phyloP scores from a whole-genome alignment of 2,888 invertebrate species.

The Tipula unca region DNA sequence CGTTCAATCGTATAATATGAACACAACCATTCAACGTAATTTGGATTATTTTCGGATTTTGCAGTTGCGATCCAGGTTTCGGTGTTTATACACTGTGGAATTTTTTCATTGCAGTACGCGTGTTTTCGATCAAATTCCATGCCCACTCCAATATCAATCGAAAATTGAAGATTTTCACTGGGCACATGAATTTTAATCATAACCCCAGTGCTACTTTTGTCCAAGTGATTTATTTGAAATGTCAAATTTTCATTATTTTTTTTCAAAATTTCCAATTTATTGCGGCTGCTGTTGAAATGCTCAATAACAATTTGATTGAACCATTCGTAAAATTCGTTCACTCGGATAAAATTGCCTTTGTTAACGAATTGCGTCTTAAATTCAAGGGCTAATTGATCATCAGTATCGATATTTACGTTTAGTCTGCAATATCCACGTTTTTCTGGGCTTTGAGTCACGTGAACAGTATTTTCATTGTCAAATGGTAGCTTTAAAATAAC shows the following conservation, averaged over 20 bases:
- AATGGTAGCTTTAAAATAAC: not conserved
- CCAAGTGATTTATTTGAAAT: not conserved
- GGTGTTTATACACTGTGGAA: not conserved
- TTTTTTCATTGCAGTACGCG: not conserved
- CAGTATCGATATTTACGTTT: not conserved
- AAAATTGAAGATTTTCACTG: constrained; percentile 27
- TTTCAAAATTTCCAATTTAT: not conserved
- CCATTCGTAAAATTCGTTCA: not conserved
- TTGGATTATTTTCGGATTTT: not conserved
- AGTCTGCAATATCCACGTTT: not conserved
- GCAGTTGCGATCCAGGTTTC: not conserved
- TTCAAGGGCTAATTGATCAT: not conserved
- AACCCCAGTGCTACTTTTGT: not conserved
- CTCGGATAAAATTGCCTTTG: not conserved
- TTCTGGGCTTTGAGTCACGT: not conserved
- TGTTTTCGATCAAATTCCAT: not conserved
- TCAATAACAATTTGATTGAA: not conserved
- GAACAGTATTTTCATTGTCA: not conserved
- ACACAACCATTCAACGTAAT: not conserved
- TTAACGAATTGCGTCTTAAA: not conserved
- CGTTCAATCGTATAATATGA: not conserved
- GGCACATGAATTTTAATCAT: not conserved
- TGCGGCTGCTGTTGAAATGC: not conserved
- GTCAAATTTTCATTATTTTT: not conserved
- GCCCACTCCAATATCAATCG: not conserved